phyloP scores from a whole-genome alignment of 1,140 invertebrate species.

The Harpegnathos saltator region DNA sequence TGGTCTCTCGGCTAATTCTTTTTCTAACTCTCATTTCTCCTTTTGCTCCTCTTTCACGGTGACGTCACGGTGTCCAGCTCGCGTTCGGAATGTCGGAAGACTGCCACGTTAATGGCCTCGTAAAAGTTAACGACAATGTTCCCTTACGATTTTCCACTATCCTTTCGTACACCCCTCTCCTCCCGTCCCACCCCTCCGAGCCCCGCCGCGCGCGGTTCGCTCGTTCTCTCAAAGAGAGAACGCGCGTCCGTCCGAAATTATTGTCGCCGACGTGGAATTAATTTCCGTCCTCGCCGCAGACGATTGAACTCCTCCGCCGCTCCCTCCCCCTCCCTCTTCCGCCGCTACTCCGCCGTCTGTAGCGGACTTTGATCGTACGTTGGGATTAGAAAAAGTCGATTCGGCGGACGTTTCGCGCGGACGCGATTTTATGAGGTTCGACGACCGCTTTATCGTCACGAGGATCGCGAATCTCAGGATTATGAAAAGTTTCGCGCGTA shows the following conservation, averaged over 20 bases:
- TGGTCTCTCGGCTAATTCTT: slow-evolving; percentile 78
- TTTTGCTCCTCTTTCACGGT: slow-evolving; percentile 73
- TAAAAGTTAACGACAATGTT: slow-evolving; percentile 86
- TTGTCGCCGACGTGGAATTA: slow-evolving; percentile 82
- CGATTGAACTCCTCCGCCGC: no score
- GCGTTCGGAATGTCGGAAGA: slow-evolving; percentile 79
- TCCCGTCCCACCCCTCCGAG: no score
- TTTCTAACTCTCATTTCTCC: slow-evolving; percentile 65
- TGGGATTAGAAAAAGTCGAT: slow-evolving; percentile 68
- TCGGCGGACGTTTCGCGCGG: slow-evolving; percentile 53
- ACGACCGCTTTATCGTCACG: slow-evolving; percentile 13
- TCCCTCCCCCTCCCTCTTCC: slow-evolving; percentile 44
- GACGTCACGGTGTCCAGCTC: slow-evolving; percentile 82
- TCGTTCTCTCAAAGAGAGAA: slow-evolving; percentile 61
- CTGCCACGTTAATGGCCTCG: slow-evolving; percentile 84
- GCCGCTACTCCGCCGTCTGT: slow-evolving; percentile 52
- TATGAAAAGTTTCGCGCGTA: slow-evolving; percentile 3
- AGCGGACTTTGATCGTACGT: slow-evolving; percentile 59
- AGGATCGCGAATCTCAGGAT: slow-evolving; percentile 20
- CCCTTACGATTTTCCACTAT: slow-evolving; percentile 80
- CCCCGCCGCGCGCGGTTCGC: slow-evolving; percentile 38
- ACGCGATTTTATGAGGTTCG: slow-evolving; percentile 65
- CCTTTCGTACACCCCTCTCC: slow-evolving; percentile 54
- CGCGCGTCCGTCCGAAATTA: slow-evolving; percentile 78
- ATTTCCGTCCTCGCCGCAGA: slow-evolving; percentile 74